These are phyloP conservation scores for Elachura formosa DNA, from an alignment of 2,113 vertebrate genomes.

Conservation along the genomic window DNA sequence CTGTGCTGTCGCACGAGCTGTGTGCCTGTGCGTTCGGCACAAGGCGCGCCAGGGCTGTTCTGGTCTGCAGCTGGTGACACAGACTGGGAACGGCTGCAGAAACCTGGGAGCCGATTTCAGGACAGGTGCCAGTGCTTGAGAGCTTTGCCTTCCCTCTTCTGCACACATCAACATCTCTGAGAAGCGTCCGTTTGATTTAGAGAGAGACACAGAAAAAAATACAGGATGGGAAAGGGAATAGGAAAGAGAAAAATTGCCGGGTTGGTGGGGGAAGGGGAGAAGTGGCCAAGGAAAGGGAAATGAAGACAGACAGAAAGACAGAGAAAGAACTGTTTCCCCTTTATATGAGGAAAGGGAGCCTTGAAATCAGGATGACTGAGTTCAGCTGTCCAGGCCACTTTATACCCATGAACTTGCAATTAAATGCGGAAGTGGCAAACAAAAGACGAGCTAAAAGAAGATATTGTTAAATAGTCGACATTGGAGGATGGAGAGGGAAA, in stretches of 20 bases:
- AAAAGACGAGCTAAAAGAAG: slow-evolving; percentile 78
- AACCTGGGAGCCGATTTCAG: neutral
- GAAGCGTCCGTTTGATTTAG: neutral
- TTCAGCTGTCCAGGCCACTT: slow-evolving; percentile 80
- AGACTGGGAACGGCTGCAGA: neutral
- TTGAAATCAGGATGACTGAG: slow-evolving; percentile 39
- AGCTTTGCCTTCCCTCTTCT: neutral
- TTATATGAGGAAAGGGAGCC: slow-evolving; percentile 49
- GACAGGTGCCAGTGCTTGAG: neutral
- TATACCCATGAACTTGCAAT: slow-evolving; percentile 85
- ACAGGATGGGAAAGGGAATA: neutral
- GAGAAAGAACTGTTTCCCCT: slow-evolving; percentile 63
- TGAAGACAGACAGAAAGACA: slow-evolving; percentile 42
- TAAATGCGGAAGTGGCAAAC: slow-evolving; percentile 86
- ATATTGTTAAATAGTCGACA: slow-evolving; percentile 75
- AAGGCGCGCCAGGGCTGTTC: fast-evolving
- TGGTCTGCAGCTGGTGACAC: neutral
- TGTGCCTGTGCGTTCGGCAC: fast-evolving
- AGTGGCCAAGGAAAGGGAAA: slow-evolving; percentile 43
- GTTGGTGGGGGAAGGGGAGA: neutral
- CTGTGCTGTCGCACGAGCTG: neutral
- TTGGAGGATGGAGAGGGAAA: slow-evolving; percentile 53
- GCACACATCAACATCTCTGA: neutral
- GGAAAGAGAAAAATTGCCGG: neutral
- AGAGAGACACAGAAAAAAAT: neutral